A percentile compares a stretch with the other conserved stretches of the same genome.
Conservation (phyloP, 2,888 invertebrate species). For the Tetrapedia diversipes region DNA sequence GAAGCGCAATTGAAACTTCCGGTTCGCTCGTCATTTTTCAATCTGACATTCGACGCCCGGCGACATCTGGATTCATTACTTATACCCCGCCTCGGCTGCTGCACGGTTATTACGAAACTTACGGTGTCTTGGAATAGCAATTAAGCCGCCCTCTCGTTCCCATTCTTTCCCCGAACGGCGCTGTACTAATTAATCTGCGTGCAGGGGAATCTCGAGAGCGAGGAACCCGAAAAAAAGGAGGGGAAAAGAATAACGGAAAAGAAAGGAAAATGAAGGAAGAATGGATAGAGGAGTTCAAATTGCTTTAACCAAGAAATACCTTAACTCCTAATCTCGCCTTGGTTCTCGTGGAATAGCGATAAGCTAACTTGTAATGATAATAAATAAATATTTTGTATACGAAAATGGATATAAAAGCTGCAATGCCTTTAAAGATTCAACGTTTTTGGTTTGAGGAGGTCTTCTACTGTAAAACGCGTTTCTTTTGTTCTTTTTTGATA, state of each 20-base stretch:
- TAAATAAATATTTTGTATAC: constrained; percentile 6
- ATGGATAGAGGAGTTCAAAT: constrained; percentile 34
- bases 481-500: too few relatives aligned
- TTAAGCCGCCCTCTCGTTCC: constrained; percentile 66
- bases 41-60: constrained; percentile 66
- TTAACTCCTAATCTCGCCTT: constrained; percentile 16
- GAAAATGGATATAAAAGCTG: too few relatives aligned
- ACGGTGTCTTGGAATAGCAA: constrained; percentile 70
- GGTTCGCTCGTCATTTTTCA: constrained; percentile 71
- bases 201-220: constrained; percentile 43
- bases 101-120: constrained; percentile 74
- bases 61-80: constrained; percentile 76
- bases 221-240: neutral
- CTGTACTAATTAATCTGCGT: constrained; percentile 68
- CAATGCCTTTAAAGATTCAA: too few relatives aligned
- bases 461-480: too few relatives aligned
- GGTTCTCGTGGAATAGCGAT: neutral
- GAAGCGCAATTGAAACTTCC: constrained; percentile 55
- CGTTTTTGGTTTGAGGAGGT: too few relatives aligned
- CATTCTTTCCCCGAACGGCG: constrained; percentile 60
- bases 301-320: constrained; percentile 57
- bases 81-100: constrained; percentile 56
- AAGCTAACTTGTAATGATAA: constrained; percentile 3
- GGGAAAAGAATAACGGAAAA: neutral
- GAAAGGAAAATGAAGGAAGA: too few relatives aligned